These are phyloP conservation scores for Tachyglossus aculeatus DNA, from an alignment of 2,797 vertebrate species.

Conservation along the genomic window DNA sequence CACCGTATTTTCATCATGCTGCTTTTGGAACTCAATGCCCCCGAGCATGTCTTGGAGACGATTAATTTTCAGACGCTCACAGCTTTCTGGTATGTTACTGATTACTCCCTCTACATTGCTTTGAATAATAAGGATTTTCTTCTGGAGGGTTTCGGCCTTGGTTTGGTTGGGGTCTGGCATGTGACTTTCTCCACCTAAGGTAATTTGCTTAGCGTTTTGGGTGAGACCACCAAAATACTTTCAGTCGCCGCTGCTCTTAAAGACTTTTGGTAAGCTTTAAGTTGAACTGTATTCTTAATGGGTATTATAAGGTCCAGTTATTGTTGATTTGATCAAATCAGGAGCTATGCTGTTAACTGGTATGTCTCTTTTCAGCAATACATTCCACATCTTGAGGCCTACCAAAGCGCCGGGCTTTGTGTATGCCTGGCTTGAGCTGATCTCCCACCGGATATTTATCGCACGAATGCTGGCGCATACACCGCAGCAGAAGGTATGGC, in stretches of 20 bases:
- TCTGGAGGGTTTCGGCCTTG: background rate
- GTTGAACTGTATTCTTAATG: no score
- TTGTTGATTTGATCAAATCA: conserved; percentile 3
- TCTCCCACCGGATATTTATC: conserved; percentile 99
- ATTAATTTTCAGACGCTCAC: conserved; percentile 99
- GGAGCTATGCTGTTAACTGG: conserved; percentile 11
- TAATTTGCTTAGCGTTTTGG: no score
- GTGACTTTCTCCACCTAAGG: no score
- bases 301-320: no score
- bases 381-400: conserved; percentile 98
- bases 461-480: conserved; percentile 99
- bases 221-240: no score
- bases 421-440: conserved; percentile 98
- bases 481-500: conserved; percentile 97
- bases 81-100: conserved; percentile 89
- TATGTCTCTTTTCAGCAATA: conserved; percentile 86
- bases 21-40: conserved; percentile 95
- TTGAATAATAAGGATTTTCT: background rate
- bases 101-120: background rate
- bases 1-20: conserved; percentile 99
- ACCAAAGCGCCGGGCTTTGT: conserved; percentile 99
- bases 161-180: no score
- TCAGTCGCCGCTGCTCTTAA: no score
- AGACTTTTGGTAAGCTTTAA: no score
- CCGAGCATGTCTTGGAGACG: conserved; percentile 96